Conservation (phyloP, 2,797 vertebrate species). For the Lophius americanus region DNA sequence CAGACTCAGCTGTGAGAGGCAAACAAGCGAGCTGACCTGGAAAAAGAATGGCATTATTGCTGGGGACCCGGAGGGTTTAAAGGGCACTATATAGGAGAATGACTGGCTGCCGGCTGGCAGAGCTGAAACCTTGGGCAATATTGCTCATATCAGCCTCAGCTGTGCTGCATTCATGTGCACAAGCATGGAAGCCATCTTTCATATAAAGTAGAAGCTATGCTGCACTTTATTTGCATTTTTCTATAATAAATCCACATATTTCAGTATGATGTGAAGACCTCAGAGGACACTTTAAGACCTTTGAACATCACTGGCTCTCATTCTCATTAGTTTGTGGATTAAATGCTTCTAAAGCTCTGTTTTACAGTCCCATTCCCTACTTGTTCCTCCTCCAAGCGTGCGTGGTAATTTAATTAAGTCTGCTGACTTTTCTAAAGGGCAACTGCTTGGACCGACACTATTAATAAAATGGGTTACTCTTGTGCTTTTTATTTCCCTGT, state of each 20-base stretch:
- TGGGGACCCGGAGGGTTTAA: constrained; percentile 46
- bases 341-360: constrained; percentile 20
- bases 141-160: constrained; percentile 20
- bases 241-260: constrained; percentile 23
- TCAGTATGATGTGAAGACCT: constrained; percentile 21
- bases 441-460: constrained; percentile 70
- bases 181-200: neutral
- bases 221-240: too few species aligned
- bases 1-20: constrained; percentile 67
- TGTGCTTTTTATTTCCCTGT: constrained; percentile 58
- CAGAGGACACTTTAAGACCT: constrained; percentile 44
- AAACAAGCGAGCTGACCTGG: constrained; percentile 75
- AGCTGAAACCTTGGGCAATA: constrained; percentile 30
- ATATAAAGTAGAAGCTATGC: neutral
- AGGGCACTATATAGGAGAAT: constrained; percentile 43
- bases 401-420: constrained; percentile 74
- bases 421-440: constrained; percentile 71
- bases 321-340: constrained; percentile 46
- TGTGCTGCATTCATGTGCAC: constrained; percentile 16
- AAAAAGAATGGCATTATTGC: constrained; percentile 62
- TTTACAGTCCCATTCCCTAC: constrained; percentile 36
- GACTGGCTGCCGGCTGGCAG: constrained; percentile 23
- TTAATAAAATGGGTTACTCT: constrained; percentile 71
- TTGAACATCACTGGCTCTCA: constrained; percentile 30
- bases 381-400: constrained; percentile 41